Base-by-base conservation (phyloP, 2,797 vertebrate genomes). In the Carapus acus region DNA sequence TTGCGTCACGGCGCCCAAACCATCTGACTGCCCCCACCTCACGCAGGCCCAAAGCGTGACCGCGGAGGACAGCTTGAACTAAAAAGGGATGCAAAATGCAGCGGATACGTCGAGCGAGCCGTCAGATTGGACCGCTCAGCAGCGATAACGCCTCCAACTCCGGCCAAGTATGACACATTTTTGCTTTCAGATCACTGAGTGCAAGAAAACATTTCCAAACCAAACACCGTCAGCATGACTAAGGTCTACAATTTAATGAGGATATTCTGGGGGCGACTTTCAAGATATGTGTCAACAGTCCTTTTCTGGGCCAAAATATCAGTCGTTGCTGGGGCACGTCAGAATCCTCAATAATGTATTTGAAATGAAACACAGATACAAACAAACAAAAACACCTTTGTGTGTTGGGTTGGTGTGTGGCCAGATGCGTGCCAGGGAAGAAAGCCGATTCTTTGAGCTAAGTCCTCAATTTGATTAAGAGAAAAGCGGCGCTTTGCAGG, bases 391-490 rank as follows among this genome's bases (percentile, higher is more conserved):
- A 11, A 13, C 14, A 13, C 8, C 39, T 48, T 52, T 58, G 37
- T 24, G 62, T 53, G 12, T 51, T 51, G 68, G 63, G 63, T 59
- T 63, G 62, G 48, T 67, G 70, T 66, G 44, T 37, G 69, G 59
- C 51, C 72, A 81, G 59, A 57, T 62, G 37, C n/a, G 59, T 76
- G 80, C 65, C 46, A 37, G 15, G 44, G 49, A 12, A 55, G 54
- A 71, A 81, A 80, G 76, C 60, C 31, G 76, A 82, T 85, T 79
- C 69, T 68, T 65, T 14, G 23, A 11, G 6, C 67, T 83, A 84
- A 87, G 78, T 80, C 80, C 55, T 76, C 75, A 76, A 82, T 74
- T 77, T 75, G 66, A 85, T 86, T 83, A 85, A 52, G 34, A 63
- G 72, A 50, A 76, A 76, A 79, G 70, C 71, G 49, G 71, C 5